Evolutionary conservation across 2,888 invertebrate species (phyloP).

Genomic region (Venustoraphidia nigricollis): DNA sequence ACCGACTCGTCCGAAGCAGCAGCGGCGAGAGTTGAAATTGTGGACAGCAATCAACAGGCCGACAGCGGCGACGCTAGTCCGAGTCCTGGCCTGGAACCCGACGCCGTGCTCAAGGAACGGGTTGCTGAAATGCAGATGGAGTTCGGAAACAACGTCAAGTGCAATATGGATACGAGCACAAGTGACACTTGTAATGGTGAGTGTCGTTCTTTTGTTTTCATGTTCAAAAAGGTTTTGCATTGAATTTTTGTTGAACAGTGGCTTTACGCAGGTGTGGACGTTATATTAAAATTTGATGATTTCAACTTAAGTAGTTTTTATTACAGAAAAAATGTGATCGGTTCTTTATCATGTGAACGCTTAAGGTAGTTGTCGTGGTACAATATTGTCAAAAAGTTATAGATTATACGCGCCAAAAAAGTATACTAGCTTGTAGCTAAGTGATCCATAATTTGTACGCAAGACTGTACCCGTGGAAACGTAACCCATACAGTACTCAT

Average conservation of each 20-base stretch:
- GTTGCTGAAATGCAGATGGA: constrained; percentile 31
- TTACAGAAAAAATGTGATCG: too few species aligned
- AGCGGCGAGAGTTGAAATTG: constrained; percentile 28
- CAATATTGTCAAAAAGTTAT: too few species aligned
- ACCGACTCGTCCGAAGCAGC: constrained; percentile 7
- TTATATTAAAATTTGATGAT: too few species aligned
- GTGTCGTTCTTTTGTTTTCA: background rate
- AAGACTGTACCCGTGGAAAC: too few species aligned
- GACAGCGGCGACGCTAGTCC: constrained; percentile 22
- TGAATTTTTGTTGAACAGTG: background rate
- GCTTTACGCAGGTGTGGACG: too few species aligned
- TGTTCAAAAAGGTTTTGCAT: background rate
- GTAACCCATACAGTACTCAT: too few species aligned
- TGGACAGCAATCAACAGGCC: constrained; percentile 26
- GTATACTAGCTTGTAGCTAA: too few species aligned
- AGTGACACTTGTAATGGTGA: background rate
- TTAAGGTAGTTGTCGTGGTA: too few species aligned
- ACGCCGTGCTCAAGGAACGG: constrained; percentile 28
- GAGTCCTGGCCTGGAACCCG: constrained; percentile 25
- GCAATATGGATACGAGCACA: background rate
- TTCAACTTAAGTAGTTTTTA: too few species aligned
- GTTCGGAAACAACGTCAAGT: constrained; percentile 20
- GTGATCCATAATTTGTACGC: too few species aligned
- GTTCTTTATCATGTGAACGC: too few species aligned
- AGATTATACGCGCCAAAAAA: too few species aligned